Evolutionary conservation across 2,797 vertebrate genomes (phyloP).

Genomic region (Clamator glandarius): DNA sequence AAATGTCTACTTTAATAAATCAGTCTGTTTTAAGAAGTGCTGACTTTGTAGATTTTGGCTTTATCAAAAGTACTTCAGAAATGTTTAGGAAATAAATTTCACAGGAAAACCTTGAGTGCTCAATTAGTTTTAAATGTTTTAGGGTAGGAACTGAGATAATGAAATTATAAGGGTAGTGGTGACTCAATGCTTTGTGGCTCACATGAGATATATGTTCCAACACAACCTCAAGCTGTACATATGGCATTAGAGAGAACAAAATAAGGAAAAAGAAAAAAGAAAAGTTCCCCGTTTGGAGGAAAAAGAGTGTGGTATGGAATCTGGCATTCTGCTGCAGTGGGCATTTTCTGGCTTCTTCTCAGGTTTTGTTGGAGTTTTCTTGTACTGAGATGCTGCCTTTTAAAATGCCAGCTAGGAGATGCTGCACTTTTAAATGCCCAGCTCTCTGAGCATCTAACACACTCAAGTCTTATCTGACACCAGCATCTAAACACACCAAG

Average conservation of each 20-base stretch:
- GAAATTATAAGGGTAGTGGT: slow-evolving; percentile 81
- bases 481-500: slow-evolving; percentile 26
- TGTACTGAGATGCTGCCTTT: too few relatives aligned
- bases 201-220: slow-evolving; percentile 77
- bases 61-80: slow-evolving; percentile 77
- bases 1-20: slow-evolving; percentile 73
- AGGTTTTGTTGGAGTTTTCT: background rate
- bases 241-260: slow-evolving; percentile 66
- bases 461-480: too few relatives aligned
- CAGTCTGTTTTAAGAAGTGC: slow-evolving; percentile 74
- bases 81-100: slow-evolving; percentile 80
- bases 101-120: slow-evolving; percentile 78
- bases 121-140: slow-evolving; percentile 80
- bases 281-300: slow-evolving; percentile 49
- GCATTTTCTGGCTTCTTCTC: background rate
- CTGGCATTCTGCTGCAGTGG: background rate
- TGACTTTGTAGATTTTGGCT: slow-evolving; percentile 76
- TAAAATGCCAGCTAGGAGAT: too few relatives aligned
- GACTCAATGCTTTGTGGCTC: slow-evolving; percentile 77
- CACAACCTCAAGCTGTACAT: slow-evolving; percentile 79
- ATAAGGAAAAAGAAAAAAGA: background rate
- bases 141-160: slow-evolving; percentile 80
- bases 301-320: slow-evolving; percentile 11
- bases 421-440: background rate
- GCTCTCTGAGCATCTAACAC: too few relatives aligned